These are phyloP conservation scores for Heliconius aoede DNA, from an alignment of 2,888 invertebrate genomes.

Conservation along the genomic window DNA sequence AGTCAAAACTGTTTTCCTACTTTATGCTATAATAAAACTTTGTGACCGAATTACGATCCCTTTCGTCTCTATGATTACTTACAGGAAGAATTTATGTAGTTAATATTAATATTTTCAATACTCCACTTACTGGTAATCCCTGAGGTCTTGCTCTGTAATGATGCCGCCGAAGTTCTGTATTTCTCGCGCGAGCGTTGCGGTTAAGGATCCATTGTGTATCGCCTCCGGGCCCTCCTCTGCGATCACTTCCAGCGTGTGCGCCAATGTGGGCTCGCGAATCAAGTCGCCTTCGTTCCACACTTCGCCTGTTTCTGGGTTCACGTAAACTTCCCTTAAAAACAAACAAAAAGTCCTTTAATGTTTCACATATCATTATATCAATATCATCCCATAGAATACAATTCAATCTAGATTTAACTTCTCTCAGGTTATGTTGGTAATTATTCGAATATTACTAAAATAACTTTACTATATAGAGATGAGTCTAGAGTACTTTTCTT, in stretches of 20 bases:
- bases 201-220: constrained; percentile 90
- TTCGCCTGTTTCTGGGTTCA: constrained; percentile 85
- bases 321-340: constrained; percentile 79
- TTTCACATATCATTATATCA: not conserved
- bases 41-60: too few species aligned
- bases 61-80: too few species aligned
- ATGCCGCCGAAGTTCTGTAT: constrained; percentile 88
- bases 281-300: constrained; percentile 86
- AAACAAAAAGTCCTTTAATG: not conserved
- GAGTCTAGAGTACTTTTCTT: too few species aligned
- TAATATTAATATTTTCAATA: too few species aligned
- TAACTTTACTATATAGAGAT: too few species aligned
- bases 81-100: too few species aligned
- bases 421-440: not conserved
- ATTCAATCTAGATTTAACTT: too few species aligned
- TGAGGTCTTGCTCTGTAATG: constrained; percentile 90
- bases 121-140: constrained; percentile 84
- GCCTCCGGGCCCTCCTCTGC: constrained; percentile 87
- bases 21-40: too few species aligned
- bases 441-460: not conserved
- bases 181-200: constrained; percentile 86
- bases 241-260: constrained; percentile 87
- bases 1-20: too few species aligned
- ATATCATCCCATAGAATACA: not conserved
- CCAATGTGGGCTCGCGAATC: constrained; percentile 86